These are phyloP conservation scores for Frieseomelitta varia DNA, from an alignment of 1,140 invertebrate species.

Conservation along the genomic window DNA sequence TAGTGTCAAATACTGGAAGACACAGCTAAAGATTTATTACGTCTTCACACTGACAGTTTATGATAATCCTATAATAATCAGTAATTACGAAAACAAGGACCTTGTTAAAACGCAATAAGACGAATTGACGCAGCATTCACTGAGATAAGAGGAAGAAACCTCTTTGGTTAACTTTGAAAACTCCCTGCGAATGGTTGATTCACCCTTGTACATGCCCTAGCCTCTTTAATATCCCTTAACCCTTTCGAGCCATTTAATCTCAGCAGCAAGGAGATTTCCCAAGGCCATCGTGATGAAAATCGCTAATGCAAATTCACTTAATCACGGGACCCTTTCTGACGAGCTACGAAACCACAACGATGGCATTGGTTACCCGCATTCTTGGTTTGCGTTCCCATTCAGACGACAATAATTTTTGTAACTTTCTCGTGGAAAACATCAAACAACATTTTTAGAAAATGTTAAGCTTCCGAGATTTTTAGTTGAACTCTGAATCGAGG, in stretches of 20 bases:
- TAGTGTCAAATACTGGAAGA: background rate
- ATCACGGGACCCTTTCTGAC: slow-evolving; percentile 38
- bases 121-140: background rate
- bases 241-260: slow-evolving; percentile 62
- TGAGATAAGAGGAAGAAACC: background rate
- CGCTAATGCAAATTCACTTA: slow-evolving; percentile 66
- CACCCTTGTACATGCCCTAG: slow-evolving; percentile 44
- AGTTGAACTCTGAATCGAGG: background rate
- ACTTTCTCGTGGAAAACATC: background rate
- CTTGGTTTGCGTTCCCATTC: background rate
- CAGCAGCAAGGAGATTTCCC: slow-evolving; percentile 52
- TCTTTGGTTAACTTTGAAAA: slow-evolving; percentile 38
- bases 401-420: background rate
- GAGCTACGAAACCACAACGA: background rate
- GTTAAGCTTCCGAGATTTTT: background rate
- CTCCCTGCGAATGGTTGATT: slow-evolving; percentile 10
- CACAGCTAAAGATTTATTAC: background rate
- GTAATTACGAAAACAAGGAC: background rate
- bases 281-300: slow-evolving; percentile 63
- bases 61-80: background rate
- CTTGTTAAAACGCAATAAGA: slow-evolving; percentile 13
- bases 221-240: slow-evolving; percentile 57
- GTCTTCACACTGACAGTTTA: background rate
- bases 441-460: background rate
- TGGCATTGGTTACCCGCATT: background rate